Percentiles rank a stretch among this genome's conserved stretches.
Conservation (phyloP, 2,113 vertebrate species). For the Cryptotis parvus region DNA sequence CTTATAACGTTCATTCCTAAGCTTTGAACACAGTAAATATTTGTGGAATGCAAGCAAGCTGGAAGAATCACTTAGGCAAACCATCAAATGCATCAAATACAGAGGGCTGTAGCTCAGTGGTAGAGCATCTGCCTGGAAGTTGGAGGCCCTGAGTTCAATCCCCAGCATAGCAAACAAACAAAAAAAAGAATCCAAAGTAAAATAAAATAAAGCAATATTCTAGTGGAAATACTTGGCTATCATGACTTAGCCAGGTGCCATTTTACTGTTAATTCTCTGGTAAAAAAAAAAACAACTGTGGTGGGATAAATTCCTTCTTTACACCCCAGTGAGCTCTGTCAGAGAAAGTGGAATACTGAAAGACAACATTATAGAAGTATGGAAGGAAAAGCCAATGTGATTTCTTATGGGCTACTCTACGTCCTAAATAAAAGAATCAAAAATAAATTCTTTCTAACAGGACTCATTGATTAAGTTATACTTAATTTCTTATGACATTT, state of each 20-base stretch:
- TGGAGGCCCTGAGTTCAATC: too few species aligned
- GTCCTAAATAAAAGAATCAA: background rate
- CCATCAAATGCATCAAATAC: background rate
- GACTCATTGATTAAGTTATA: background rate
- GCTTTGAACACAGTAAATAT: background rate
- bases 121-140: too few species aligned
- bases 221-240: background rate
- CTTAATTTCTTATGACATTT: background rate
- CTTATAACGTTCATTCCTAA: background rate
- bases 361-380: background rate
- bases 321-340: background rate
- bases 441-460: background rate
- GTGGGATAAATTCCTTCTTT: background rate
- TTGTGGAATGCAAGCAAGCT: background rate
- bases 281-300: too few species aligned
- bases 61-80: background rate
- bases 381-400: background rate
- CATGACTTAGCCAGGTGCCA: background rate
- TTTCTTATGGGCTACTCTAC: background rate
- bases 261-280: background rate
- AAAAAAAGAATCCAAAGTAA: too few species aligned
- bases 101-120: background rate
- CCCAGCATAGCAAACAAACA: too few species aligned
- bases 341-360: background rate
- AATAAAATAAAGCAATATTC: background rate